Evolutionary conservation across 1,140 invertebrate genomes (phyloP).

Genomic region (Coelopa frigida): DNA sequence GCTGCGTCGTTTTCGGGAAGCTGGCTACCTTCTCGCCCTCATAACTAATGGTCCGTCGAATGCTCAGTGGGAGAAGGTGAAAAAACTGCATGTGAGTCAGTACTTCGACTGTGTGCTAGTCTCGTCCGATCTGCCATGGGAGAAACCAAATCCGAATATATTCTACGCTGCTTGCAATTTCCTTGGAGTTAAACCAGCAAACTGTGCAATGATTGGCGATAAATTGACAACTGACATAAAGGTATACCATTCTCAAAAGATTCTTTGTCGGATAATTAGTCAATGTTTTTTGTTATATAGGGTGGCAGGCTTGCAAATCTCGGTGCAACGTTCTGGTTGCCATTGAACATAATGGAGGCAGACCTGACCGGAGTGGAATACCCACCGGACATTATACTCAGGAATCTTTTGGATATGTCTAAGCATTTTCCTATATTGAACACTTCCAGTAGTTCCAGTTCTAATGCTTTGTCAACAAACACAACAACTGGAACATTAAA

Average conservation of each 20-base stretch:
- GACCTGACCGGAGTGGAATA: slow-evolving; percentile 29
- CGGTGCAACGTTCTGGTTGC: slow-evolving; percentile 71
- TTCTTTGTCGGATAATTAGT: background rate
- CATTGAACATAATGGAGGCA: slow-evolving; percentile 42
- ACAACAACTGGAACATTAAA: slow-evolving; percentile 3
- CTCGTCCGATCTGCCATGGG: slow-evolving; percentile 73
- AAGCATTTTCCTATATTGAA: slow-evolving; percentile 30
- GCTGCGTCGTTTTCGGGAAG: slow-evolving; percentile 51
- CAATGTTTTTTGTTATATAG: slow-evolving; percentile 20
- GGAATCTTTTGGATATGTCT: slow-evolving; percentile 35
- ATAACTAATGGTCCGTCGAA: slow-evolving; percentile 78
- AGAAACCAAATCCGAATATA: slow-evolving; percentile 73
- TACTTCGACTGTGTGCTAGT: slow-evolving; percentile 75
- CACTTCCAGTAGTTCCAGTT: slow-evolving; percentile 4
- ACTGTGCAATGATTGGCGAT: slow-evolving; percentile 80
- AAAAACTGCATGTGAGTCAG: slow-evolving; percentile 55
- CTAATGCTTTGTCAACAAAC: slow-evolving; percentile 7
- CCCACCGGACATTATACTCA: slow-evolving; percentile 29
- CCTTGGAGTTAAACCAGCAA: slow-evolving; percentile 60
- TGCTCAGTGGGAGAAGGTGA: slow-evolving; percentile 80
- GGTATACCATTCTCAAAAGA: slow-evolving; percentile 34
- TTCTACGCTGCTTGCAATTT: slow-evolving; percentile 68
- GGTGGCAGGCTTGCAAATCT: slow-evolving; percentile 69
- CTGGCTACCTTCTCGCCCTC: slow-evolving; percentile 65
- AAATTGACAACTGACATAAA: slow-evolving; percentile 78